Percentiles rank a stretch among this genome's conserved stretches.
Evolutionary conservation across 2,797 vertebrate species (phyloP).

Genomic region (Melanogrammus aeglefinus): DNA sequence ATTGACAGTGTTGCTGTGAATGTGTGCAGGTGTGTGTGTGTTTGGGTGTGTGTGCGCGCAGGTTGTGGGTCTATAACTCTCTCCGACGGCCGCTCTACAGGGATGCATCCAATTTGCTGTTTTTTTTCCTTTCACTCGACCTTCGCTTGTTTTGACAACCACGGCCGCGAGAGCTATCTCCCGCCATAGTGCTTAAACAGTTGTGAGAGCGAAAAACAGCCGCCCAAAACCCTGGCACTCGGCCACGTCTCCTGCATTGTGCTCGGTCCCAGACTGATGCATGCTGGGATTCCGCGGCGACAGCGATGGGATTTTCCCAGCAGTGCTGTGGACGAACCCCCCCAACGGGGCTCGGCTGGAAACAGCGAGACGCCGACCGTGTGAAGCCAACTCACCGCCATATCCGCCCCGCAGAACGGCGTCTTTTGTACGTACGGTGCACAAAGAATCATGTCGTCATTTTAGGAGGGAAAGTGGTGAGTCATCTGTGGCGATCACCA

Average conservation of each 20-base stretch:
- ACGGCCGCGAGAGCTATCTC: not conserved
- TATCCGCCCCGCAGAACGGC: too few species aligned
- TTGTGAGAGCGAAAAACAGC: not conserved
- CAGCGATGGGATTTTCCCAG: not conserved
- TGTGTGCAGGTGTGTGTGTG: not conserved
- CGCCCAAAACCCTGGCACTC: not conserved
- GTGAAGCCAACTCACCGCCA: too few species aligned
- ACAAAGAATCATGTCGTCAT: too few species aligned
- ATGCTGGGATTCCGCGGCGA: not conserved
- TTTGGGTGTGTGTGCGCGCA: not conserved
- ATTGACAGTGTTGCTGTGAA: not conserved
- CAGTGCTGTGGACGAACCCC: not conserved
- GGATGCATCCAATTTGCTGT: constrained; percentile 2
- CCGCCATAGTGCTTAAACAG: not conserved
- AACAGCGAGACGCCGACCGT: too few species aligned
- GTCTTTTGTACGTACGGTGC: not conserved
- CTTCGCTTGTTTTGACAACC: constrained; percentile 5
- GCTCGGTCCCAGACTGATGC: not conserved
- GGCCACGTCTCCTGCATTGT: not conserved
- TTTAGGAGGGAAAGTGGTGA: too few species aligned
- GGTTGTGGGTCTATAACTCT: not conserved
- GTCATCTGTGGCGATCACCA: too few species aligned
- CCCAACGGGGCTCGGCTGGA: too few species aligned
- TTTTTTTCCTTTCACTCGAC: not conserved
- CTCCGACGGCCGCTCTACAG: not conserved